Percentiles rank a stretch among this genome's conserved stretches.
phyloP scores from a whole-genome alignment of 2,797 vertebrate species.

The Anisognathus igniventris region DNA sequence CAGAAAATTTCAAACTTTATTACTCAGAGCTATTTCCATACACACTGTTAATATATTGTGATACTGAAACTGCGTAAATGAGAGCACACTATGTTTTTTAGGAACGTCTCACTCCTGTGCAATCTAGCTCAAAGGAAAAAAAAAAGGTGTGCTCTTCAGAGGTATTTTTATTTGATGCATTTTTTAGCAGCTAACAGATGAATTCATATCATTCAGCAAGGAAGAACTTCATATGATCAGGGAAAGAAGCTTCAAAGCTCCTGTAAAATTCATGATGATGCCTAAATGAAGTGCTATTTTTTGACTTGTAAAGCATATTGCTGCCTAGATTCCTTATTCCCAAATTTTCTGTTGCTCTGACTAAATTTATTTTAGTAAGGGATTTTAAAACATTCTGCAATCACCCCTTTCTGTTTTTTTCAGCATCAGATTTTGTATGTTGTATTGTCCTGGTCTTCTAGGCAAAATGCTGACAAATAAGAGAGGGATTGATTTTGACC shows the following conservation, averaged over 20 bases:
- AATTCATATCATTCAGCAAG: background rate
- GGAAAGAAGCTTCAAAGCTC: background rate
- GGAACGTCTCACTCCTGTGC: background rate
- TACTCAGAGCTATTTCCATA: background rate
- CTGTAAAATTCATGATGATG: background rate
- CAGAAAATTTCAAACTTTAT: background rate
- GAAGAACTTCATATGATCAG: background rate
- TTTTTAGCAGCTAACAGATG: background rate
- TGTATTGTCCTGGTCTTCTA: background rate
- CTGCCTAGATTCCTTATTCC: background rate
- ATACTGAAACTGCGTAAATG: background rate
- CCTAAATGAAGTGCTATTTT: background rate
- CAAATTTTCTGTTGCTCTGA: background rate
- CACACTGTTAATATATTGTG: background rate
- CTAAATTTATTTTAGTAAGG: background rate
- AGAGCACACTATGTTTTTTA: background rate
- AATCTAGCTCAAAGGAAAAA: background rate
- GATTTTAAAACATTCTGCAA: background rate
- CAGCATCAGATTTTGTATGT: background rate
- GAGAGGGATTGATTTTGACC: background rate
- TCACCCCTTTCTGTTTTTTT: rapidly evolving
- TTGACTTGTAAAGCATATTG: background rate
- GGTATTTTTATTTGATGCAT: background rate
- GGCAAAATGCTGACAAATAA: background rate
- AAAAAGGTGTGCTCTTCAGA: background rate